Evolutionary conservation across 2,113 vertebrate genomes (phyloP).

Genomic region (Mobula hypostoma): DNA sequence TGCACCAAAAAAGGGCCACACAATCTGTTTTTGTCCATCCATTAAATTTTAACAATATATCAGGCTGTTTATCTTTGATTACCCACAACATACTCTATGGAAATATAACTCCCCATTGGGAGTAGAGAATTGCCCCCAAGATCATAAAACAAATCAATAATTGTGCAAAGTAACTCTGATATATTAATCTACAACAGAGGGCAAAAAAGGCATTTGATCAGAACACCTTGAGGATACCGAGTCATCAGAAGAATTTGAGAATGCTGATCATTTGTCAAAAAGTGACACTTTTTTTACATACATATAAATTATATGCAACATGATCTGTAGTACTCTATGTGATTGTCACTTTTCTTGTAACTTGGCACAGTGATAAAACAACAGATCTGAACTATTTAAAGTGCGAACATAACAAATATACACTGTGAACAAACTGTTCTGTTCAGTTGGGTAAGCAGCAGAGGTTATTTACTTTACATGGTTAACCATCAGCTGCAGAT

Average conservation of each 20-base stretch:
- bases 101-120: neutral
- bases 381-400: neutral
- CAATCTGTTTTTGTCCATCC: neutral
- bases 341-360: neutral
- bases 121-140: neutral
- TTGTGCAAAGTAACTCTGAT: too few species aligned
- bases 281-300: neutral
- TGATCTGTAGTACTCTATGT: neutral
- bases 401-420: neutral
- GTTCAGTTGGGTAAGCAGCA: neutral
- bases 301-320: neutral
- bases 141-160: conserved; percentile 13
- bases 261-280: neutral
- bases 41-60: conserved; percentile 2
- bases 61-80: neutral
- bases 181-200: neutral
- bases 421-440: conserved; percentile 8
- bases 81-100: neutral
- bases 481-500: neutral
- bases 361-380: neutral
- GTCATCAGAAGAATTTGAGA: neutral
- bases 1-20: neutral
- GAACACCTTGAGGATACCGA: neutral
- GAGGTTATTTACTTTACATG: neutral
- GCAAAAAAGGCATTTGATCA: neutral